These are phyloP conservation scores for Myiozetetes cayanensis DNA, from an alignment of 2,113 vertebrate species.

Conservation along the genomic window DNA sequence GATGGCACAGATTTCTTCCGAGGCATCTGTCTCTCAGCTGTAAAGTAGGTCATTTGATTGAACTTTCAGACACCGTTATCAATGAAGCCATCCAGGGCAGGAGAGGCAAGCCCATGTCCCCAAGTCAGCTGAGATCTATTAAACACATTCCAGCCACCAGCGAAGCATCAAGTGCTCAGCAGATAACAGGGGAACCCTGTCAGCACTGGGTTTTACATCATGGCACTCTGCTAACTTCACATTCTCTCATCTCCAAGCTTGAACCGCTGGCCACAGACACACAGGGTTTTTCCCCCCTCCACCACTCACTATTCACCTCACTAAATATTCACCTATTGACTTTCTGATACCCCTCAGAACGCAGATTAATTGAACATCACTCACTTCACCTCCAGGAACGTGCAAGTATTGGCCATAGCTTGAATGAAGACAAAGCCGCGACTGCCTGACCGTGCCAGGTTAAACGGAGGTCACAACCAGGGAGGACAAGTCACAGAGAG, in stretches of 20 bases:
- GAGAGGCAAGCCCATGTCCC: not conserved
- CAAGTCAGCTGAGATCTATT: not conserved
- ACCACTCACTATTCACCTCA: conserved; percentile 14
- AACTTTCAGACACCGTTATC: conserved; percentile 22
- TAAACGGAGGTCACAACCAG: not conserved
- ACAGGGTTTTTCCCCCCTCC: not conserved
- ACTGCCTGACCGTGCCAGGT: not conserved
- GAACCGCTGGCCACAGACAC: not conserved
- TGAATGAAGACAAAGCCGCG: not conserved
- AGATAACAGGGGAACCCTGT: not conserved
- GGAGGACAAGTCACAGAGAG: not conserved
- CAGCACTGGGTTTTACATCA: not conserved
- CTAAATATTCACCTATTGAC: conserved; percentile 43
- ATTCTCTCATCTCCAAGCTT: not conserved
- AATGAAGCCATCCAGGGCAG: not conserved
- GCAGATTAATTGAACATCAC: conserved; percentile 36
- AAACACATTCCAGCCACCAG: not conserved
- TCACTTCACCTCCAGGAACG: conserved; percentile 1
- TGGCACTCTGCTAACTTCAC: not conserved
- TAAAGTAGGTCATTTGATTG: conserved; percentile 48
- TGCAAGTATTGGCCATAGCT: not conserved
- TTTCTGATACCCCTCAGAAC: conserved; percentile 13
- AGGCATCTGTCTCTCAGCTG: conserved; percentile 38
- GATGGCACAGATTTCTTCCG: conserved; percentile 18
- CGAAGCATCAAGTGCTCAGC: not conserved